These are phyloP conservation scores for Uropetala carovei DNA, from an alignment of 2,888 invertebrate genomes.

Conservation along the genomic window DNA sequence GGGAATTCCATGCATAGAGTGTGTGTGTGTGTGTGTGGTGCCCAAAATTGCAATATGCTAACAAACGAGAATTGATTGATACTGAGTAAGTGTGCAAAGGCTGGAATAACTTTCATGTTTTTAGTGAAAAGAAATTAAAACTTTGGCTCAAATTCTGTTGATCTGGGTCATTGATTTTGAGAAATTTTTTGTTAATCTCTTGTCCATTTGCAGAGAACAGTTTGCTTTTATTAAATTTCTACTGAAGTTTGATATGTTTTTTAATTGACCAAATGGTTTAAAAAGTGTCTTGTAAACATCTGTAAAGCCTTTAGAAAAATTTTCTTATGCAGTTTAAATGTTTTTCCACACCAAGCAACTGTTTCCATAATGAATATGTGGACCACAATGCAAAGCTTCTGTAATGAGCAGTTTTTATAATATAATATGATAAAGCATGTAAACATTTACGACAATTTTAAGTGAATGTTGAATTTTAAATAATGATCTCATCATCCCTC, in stretches of 20 bases:
- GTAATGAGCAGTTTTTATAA: slow-evolving; percentile 54
- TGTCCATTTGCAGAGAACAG: slow-evolving; percentile 26
- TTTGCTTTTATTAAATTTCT: slow-evolving; percentile 59
- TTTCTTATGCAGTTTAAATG: slow-evolving; percentile 60
- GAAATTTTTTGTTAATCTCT: slow-evolving; percentile 50
- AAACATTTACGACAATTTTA: slow-evolving; percentile 32
- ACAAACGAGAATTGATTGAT: not conserved
- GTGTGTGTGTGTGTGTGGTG: not conserved
- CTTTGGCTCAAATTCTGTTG: slow-evolving; percentile 58
- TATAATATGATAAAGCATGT: slow-evolving; percentile 18
- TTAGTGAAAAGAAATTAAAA: slow-evolving; percentile 27
- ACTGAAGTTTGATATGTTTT: slow-evolving; percentile 41
- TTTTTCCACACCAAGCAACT: slow-evolving; percentile 37
- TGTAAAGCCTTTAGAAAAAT: slow-evolving; percentile 59
- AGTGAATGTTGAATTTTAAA: slow-evolving; percentile 39
- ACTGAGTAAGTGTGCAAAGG: slow-evolving; percentile 23
- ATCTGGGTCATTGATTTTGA: slow-evolving; percentile 27
- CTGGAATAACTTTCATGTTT: slow-evolving; percentile 34
- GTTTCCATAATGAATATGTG: slow-evolving; percentile 58
- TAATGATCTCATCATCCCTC: slow-evolving; percentile 57
- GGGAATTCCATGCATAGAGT: not conserved
- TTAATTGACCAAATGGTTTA: slow-evolving; percentile 12
- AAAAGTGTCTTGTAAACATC: slow-evolving; percentile 42
- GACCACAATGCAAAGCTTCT: slow-evolving; percentile 50
- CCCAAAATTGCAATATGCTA: slow-evolving; percentile 46